Conservation (phyloP, 2,797 vertebrate species). For the Lithobates pipiens region DNA sequence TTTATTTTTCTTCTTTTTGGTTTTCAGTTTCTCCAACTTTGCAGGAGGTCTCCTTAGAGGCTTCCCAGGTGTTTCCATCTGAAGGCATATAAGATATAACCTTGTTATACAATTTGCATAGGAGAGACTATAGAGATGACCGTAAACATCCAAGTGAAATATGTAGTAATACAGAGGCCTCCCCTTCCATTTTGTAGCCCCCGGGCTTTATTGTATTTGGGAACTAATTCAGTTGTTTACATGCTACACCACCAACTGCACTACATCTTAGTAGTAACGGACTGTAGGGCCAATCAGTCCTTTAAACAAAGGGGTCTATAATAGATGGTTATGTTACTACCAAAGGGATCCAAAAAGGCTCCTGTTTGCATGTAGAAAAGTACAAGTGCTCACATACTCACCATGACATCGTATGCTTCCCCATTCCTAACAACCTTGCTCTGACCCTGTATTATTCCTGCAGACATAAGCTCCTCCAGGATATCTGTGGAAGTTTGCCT, state of each 20-base stretch:
- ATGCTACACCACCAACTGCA: no score
- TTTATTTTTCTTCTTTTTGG: conserved; percentile 67
- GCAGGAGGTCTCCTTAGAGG: conserved; percentile 75
- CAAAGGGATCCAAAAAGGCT: background rate
- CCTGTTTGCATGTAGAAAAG: background rate
- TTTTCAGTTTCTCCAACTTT: conserved; percentile 82
- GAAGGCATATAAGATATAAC: conserved; percentile 8
- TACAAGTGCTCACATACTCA: conserved; percentile 62
- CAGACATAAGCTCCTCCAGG: conserved; percentile 83
- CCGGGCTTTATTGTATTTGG: no score
- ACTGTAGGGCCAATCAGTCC: background rate
- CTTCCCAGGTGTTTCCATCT: conserved; percentile 73
- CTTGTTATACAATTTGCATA: background rate
- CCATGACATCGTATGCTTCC: conserved; percentile 79
- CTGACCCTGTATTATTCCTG: conserved; percentile 83
- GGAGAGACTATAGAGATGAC: no score
- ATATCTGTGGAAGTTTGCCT: conserved; percentile 81
- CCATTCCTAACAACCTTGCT: conserved; percentile 68
- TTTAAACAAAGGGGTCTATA: background rate
- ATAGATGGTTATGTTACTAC: background rate
- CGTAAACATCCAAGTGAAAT: no score
- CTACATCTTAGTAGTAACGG: no score
- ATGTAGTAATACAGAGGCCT: no score
- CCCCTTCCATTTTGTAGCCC: no score
- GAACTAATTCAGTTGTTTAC: no score